Evolutionary conservation across 2,113 vertebrate species (phyloP), one percentile per base, ranked within the genome.

Genomic region (Platysteira castanea): DNA sequence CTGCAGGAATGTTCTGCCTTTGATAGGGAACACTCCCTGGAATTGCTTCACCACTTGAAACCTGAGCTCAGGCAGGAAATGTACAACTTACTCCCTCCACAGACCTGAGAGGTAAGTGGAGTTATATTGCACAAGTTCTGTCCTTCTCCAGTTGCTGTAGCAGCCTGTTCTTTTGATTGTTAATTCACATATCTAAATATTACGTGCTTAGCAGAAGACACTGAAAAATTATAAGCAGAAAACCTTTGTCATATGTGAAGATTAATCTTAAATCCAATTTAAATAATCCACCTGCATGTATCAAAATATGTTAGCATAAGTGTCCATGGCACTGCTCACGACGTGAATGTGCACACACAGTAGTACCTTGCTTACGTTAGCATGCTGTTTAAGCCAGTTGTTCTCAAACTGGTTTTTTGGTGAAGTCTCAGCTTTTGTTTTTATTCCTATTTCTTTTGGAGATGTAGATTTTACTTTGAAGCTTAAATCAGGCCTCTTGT

Each of bases 21-120:
- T 85, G 81, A 80, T 96, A 94, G 89, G 75, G 78, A 96, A 94
- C 96, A 95, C 94, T 95, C 96, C 94, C 91, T 91, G 39, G 78
- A 86, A 80, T 97, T 97, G 90, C 94, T 90, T 97, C 96, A 95
- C 78, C 4, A 1, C 91, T 80, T 96, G 96, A 94, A 95, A 96
- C 75, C 52, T 88, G 93, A 97, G 82, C 93, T 96, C 19, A 49
- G 90, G 82, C 71, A 77, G 82, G 93, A 90, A 73, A 79, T 80
- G 57, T 69, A 2, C 57, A 67, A 28, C 30, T 92, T 85, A 60
- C 33, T 90, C 71, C 76, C 47, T 95, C 89, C 92, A 56, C 67
- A 94, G 86, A 84, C 83, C 56, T 76, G 80, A 71, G 86, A 57
- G 60, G 35, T 93, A 77, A 93, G 81, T n/a, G 74, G 78, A 83